phyloP scores from a whole-genome alignment of 2,797 vertebrate species.

The Ctenopoma kingsleyae region DNA sequence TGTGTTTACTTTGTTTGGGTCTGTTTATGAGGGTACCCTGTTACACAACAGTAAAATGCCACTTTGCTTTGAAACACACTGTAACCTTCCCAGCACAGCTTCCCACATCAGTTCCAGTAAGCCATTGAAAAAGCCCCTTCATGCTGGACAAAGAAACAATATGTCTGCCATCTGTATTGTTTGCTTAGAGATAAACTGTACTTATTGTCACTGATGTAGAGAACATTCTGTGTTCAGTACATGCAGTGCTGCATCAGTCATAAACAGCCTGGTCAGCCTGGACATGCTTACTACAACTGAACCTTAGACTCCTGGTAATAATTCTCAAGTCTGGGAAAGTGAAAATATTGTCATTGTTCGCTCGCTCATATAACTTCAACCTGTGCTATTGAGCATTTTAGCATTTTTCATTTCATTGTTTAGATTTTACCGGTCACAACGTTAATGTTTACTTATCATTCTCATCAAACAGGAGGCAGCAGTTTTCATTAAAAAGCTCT shows the following conservation, averaged over 20 bases:
- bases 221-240: constrained; percentile 33
- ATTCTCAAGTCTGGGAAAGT: constrained; percentile 9
- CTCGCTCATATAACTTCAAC: no score
- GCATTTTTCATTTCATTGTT: no score
- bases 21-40: constrained; percentile 42
- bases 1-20: constrained; percentile 42
- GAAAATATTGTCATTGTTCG: not conserved
- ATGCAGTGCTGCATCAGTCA: constrained; percentile 1
- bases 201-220: not conserved
- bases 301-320: not conserved
- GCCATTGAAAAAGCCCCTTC: constrained; percentile 12
- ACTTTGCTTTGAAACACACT: constrained; percentile 19
- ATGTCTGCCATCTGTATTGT: constrained; percentile 31
- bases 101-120: constrained; percentile 67
- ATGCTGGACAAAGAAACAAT: not conserved
- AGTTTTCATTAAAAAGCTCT: no score
- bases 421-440: no score
- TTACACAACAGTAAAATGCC: constrained; percentile 56
- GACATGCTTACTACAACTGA: not conserved
- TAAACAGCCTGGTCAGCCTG: no score
- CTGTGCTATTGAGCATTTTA: no score
- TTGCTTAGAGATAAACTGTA: constrained; percentile 1
- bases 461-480: no score
- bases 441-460: no score
- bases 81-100: constrained; percentile 23